Evolutionary conservation across 1,140 invertebrate species (phyloP).

Genomic region (Rhopalosiphum padi): DNA sequence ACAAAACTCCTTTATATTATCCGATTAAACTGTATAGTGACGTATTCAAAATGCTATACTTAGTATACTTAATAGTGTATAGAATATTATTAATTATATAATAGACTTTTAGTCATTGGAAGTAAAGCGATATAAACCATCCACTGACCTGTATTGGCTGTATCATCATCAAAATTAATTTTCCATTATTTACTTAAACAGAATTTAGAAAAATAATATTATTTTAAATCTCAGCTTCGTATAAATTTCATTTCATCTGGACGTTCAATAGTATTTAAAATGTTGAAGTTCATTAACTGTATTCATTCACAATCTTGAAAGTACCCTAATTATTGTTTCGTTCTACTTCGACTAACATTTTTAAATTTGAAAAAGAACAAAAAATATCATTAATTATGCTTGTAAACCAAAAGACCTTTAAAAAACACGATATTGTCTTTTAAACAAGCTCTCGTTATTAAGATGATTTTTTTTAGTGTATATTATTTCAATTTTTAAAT

Average conservation of each 20-base stretch:
- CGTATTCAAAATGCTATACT: background rate
- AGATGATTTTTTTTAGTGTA: background rate
- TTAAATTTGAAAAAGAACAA: background rate
- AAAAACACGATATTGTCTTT: background rate
- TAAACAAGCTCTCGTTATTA: conserved; percentile 30
- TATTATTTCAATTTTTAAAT: background rate
- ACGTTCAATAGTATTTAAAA: background rate
- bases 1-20: background rate
- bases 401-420: background rate
- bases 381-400: conserved; percentile 13
- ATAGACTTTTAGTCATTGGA: background rate
- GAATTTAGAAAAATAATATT: background rate
- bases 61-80: background rate
- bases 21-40: background rate
- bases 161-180: background rate
- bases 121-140: background rate
- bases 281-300: conserved; percentile 4
- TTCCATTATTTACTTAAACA: background rate
- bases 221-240: background rate
- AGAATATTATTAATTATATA: background rate
- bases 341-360: background rate
- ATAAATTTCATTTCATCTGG: background rate
- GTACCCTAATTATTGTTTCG: conserved; percentile 1
- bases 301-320: background rate
- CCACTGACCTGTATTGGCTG: background rate